Evolutionary conservation across 1,140 invertebrate species (phyloP), one percentile per base, ranked within the genome.

Genomic region (Danaus plexippus): DNA sequence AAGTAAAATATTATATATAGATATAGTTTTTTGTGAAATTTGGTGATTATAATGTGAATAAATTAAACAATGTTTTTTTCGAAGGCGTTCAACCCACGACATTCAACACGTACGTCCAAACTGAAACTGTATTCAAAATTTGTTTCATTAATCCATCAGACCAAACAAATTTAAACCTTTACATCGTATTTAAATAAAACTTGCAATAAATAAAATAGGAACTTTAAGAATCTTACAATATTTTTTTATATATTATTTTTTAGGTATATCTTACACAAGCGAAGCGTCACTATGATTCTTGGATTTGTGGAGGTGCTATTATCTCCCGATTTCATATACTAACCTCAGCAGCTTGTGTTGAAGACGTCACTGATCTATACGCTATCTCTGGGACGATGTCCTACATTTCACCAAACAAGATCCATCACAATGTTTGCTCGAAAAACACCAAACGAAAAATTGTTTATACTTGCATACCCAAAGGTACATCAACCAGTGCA

Each of bases 281-380:
- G 8, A 47, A 57, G 5, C 61, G 58, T 12, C 55, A 52, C 6
- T 79, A 79, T 43, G 65, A 73, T 11, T 40, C 52, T 1, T 79
- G 77, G 74, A 43, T 75, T 3, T 80, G 77, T 41, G 77, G 74
- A 0, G 77, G 73, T 0, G 71, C 69, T 0, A 53, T 80, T 10
- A 65, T 77, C 0, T 57, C 49, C 2, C 22, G 52, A 0, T 43
- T 55, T 41, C 73, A 54, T 11, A 61, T 80, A 9, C 49, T 79
- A 8, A 79, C 74, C 0, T 69, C 77, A 10, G 74, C 77, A 2
- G 77, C 77, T 0, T 79, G 77, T 18, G 64, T 77, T 0, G 67
- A 71, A 46, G 77, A 79, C 11, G 71, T 80, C 7, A 2, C 41
- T 60, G 8, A 49, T 71, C 44, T 76, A 11, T 77, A 75, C 41